Base-by-base conservation (phyloP, 2,113 vertebrate genomes). In the Anhinga rufa region DNA sequence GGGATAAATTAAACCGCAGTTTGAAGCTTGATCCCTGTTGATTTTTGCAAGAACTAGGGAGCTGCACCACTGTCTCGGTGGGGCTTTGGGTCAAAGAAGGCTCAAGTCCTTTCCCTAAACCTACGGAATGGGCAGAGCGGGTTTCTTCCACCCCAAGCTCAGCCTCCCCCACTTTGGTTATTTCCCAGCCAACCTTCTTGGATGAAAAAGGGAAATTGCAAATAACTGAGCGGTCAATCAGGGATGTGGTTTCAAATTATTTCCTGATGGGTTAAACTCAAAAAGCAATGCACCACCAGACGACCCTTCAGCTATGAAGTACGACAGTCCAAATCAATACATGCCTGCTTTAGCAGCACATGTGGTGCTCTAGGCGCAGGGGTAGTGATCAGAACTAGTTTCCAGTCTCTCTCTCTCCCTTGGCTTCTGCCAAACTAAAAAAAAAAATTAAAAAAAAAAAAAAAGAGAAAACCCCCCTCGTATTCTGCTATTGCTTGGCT, bases 201-300 rank as follows among this genome's bases (percentile, higher is more conserved):
- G 57, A 90, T 72, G 26, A 52, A 79, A 62, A 75, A 44, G 28
- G 13, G 21, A 85, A 87, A 92, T 1, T 64, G 61, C 54, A 69
- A 72, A 64, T 12, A 64, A 78, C 12, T 24, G 82, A 60, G 24
- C 14, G 55, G 38, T 40, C 51, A 48, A 0, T 58, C 0, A 0
- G 54, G 29, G 44, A 12, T 52, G 48, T 64, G 44, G 58, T 48
- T 85, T 90, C 79, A 70, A 77, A 69, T 90, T 25, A 48, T 77
- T 77, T 80, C 44, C 49, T 54, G 17, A 34, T 46, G 44, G 32
- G 17, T 60, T 42, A 7, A 60, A 29, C 42, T 60, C 70, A 51
- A 38, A 81, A 86, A 84, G 13, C 17, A 51, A 46, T 81, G 78
- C 7, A 31, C 44, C 42, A 25, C 65, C 57, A 54, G 60, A 64